These are phyloP conservation scores for Bubo scandiacus DNA, from an alignment of 2,113 vertebrate species.

Conservation along the genomic window DNA sequence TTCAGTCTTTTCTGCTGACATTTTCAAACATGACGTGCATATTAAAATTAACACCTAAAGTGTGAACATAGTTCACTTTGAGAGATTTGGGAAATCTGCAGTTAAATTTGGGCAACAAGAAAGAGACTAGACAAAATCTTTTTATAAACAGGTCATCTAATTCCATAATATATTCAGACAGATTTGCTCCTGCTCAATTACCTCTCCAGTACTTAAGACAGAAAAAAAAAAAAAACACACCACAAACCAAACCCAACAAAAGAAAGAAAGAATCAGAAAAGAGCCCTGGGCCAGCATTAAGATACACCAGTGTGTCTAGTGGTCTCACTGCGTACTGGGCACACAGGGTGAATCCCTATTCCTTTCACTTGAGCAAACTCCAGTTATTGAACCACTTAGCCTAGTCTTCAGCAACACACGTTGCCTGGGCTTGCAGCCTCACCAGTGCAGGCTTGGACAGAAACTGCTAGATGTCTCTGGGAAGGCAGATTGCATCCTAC, in stretches of 20 bases:
- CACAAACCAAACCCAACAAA: too few relatives aligned
- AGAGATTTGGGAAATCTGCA: too few relatives aligned
- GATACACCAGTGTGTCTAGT: too few relatives aligned
- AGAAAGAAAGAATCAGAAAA: background rate
- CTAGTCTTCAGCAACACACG: background rate
- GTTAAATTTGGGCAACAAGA: background rate
- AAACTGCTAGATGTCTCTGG: background rate
- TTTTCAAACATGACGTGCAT: conserved; percentile 72
- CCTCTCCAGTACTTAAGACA: background rate
- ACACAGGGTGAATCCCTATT: background rate
- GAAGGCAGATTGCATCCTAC: background rate
- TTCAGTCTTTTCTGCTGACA: conserved; percentile 77
- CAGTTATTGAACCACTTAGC: background rate
- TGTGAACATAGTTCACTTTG: background rate
- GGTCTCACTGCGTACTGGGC: background rate
- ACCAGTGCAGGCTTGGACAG: background rate
- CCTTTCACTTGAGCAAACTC: background rate
- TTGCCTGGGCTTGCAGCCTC: background rate
- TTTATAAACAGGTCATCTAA: background rate
- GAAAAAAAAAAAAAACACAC: background rate
- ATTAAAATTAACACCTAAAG: conserved; percentile 71
- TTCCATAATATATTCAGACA: background rate
- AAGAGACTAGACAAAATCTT: background rate
- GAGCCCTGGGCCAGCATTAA: background rate
- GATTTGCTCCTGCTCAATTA: background rate